Evolutionary conservation across 2,888 invertebrate genomes (phyloP).

Genomic region (Entomobrya multifasciata): DNA sequence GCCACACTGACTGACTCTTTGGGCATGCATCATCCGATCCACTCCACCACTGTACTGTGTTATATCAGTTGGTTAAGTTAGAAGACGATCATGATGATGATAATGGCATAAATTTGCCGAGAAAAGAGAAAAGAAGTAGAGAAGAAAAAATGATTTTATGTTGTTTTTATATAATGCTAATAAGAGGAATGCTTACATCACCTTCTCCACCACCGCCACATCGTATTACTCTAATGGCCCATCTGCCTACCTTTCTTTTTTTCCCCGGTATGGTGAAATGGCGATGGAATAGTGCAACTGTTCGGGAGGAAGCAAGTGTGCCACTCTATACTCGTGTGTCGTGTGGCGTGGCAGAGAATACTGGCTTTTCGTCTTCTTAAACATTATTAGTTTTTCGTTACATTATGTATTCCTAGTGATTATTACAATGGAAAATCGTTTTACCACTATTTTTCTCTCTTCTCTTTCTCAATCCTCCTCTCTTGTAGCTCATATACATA

Average conservation of each 20-base stretch:
- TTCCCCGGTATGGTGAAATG: not conserved
- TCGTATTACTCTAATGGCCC: slow-evolving; percentile 10
- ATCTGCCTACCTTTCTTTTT: slow-evolving; percentile 17
- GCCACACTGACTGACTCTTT: slow-evolving; percentile 12
- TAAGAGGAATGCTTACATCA: slow-evolving; percentile 18
- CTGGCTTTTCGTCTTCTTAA: slow-evolving; percentile 30
- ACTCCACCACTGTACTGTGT: not conserved
- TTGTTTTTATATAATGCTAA: slow-evolving; percentile 15
- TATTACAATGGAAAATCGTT: slow-evolving; percentile 46
- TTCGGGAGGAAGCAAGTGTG: slow-evolving; percentile 12
- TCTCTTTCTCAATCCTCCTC: slow-evolving; percentile 50
- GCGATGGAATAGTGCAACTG: slow-evolving; percentile 1
- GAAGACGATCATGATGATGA: not conserved
- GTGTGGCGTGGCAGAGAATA: too few relatives aligned
- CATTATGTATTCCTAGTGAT: slow-evolving; percentile 20
- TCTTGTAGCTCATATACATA: too few relatives aligned
- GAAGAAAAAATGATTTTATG: slow-evolving; percentile 28
- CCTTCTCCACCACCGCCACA: not conserved
- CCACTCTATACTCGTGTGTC: too few relatives aligned
- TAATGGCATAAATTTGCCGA: slow-evolving; percentile 17
- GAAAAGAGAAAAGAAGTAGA: not conserved
- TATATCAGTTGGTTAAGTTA: not conserved
- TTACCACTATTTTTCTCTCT: slow-evolving; percentile 38
- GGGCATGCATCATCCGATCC: slow-evolving; percentile 1
- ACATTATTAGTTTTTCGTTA: not conserved